Evolutionary conservation across 1,140 invertebrate species (phyloP).

Genomic region (Pseudomyrmex cubaensis): DNA sequence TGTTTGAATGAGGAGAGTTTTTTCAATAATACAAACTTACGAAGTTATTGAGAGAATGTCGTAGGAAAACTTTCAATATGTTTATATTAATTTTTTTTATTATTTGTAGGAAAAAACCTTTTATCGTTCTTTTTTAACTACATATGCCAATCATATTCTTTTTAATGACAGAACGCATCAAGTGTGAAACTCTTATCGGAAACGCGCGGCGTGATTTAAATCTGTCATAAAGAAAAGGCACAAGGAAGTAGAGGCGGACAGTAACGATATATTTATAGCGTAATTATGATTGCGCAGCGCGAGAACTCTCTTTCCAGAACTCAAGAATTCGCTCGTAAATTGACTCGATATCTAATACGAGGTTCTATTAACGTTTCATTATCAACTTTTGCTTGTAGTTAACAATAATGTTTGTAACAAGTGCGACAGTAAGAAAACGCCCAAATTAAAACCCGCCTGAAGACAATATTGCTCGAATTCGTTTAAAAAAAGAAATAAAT

Average conservation of each 20-base stretch:
- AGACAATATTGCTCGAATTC: neutral
- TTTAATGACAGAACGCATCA: slow-evolving; percentile 38
- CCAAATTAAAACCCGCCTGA: too few relatives aligned
- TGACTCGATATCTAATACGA: too few relatives aligned
- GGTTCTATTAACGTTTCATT: too few relatives aligned
- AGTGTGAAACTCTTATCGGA: slow-evolving; percentile 59
- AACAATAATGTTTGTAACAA: neutral
- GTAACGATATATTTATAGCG: slow-evolving; percentile 44
- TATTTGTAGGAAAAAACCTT: slow-evolving; percentile 12
- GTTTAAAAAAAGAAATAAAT: neutral
- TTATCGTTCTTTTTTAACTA: slow-evolving; percentile 30
- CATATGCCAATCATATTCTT: slow-evolving; percentile 23
- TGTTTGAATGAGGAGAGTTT: neutral
- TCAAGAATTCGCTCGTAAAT: neutral
- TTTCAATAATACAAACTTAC: neutral
- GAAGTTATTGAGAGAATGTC: neutral
- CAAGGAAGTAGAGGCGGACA: neutral
- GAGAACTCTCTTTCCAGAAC: neutral
- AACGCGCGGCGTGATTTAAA: slow-evolving; percentile 46
- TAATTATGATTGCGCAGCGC: slow-evolving; percentile 33
- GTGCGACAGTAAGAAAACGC: too few relatives aligned
- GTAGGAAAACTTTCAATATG: neutral
- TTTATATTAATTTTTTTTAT: neutral
- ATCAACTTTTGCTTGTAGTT: neutral
- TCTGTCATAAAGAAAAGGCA: slow-evolving; percentile 45